These are phyloP conservation scores for Drosophila tropicalis DNA, from an alignment of 1,140 invertebrate genomes.

Conservation along the genomic window DNA sequence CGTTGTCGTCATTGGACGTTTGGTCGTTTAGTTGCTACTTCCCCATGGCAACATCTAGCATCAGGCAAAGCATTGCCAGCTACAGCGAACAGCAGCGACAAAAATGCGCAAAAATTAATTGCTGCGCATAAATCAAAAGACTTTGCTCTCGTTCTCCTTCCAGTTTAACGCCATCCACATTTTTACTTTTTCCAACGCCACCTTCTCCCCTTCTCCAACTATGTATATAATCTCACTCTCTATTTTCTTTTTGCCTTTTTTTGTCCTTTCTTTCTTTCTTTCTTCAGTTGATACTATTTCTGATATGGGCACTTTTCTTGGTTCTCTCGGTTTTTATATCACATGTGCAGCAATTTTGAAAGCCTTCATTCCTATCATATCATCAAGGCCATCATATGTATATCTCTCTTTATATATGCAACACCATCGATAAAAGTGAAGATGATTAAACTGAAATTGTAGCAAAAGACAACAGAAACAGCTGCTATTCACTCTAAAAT, in stretches of 20 bases:
- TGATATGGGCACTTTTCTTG: constrained; percentile 41
- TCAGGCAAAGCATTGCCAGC: neutral
- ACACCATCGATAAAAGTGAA: constrained; percentile 11
- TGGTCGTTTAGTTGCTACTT: constrained; percentile 32
- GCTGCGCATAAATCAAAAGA: constrained; percentile 80
- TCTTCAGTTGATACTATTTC: constrained; percentile 53
- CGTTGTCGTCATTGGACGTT: neutral
- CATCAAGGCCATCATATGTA: neutral
- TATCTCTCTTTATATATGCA: neutral
- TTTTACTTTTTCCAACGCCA: no score
- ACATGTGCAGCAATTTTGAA: constrained; percentile 12
- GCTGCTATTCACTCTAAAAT: constrained; percentile 15
- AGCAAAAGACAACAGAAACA: constrained; percentile 14
- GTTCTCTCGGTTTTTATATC: constrained; percentile 4
- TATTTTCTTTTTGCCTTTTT: neutral
- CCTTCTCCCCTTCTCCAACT: neutral
- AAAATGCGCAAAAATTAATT: constrained; percentile 82
- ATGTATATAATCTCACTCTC: neutral
- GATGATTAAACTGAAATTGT: constrained; percentile 36
- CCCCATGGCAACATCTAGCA: constrained; percentile 63
- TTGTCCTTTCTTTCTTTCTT: neutral
- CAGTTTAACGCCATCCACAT: constrained; percentile 18
- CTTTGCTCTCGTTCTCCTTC: constrained; percentile 61
- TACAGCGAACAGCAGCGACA: constrained; percentile 1
- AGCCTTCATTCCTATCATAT: constrained; percentile 23